Percentiles rank a stretch among this genome's conserved stretches.
Conservation (phyloP, 2,113 vertebrate species). For the Hippocampus comes region DNA sequence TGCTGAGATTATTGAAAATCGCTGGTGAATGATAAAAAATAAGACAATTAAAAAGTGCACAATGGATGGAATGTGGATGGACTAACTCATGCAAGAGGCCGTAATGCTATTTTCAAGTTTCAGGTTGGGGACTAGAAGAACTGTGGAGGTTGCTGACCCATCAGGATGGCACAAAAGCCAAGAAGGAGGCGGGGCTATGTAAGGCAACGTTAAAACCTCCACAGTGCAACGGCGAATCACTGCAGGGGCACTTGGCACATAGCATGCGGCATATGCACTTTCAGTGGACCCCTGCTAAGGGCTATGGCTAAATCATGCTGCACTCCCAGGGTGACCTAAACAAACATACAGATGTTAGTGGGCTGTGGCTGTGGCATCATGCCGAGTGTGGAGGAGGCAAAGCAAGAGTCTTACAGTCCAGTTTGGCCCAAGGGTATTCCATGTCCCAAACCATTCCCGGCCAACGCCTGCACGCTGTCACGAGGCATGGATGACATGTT, state of each 20-base stretch:
- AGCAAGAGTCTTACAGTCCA: conserved; percentile 64
- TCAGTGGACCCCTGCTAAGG: conserved; percentile 6
- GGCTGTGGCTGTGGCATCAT: conserved; percentile 45
- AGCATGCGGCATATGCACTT: conserved; percentile 25
- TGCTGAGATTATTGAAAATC: conserved; percentile 3
- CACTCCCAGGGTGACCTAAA: conserved; percentile 20
- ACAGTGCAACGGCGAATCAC: neutral
- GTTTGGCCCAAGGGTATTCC: conserved; percentile 66
- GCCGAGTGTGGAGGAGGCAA: conserved; percentile 59
- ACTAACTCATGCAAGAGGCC: conserved; percentile 51
- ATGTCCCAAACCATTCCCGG: conserved; percentile 70
- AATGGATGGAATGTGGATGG: conserved; percentile 1
- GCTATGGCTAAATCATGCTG: conserved; percentile 24
- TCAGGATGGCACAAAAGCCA: neutral
- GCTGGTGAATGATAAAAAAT: neutral
- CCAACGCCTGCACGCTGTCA: conserved; percentile 67
- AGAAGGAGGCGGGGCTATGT: neutral
- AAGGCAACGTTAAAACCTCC: conserved; percentile 1
- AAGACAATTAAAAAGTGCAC: neutral
- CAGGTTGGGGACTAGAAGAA: conserved; percentile 10
- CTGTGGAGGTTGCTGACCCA: conserved; percentile 13
- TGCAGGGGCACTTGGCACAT: conserved; percentile 17
- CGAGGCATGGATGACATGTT: conserved; percentile 76
- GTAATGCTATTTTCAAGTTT: conserved; percentile 6
- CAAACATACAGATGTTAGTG: conserved; percentile 28